Conservation (phyloP, 2,888 invertebrate genomes). For the Leistus spinibarbis region DNA sequence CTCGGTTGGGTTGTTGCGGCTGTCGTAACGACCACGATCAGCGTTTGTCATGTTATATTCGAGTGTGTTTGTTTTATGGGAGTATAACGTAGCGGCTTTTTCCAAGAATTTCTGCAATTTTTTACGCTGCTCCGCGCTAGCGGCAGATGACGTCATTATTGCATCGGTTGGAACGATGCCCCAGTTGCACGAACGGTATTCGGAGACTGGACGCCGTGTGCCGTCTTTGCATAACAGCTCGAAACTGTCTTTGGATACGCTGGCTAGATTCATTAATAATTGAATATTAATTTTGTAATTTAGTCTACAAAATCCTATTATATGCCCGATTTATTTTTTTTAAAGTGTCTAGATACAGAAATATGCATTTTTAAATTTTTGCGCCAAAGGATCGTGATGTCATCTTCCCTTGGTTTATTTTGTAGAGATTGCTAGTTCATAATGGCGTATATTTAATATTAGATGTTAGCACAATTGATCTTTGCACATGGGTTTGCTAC, state of each 20-base stretch:
- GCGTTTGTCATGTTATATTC: constrained; percentile 35
- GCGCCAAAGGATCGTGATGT: no score
- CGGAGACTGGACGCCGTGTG: constrained; percentile 67
- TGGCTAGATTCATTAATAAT: constrained; percentile 58
- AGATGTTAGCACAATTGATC: no score
- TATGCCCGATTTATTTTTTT: no score
- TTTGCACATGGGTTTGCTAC: no score
- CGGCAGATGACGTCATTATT: constrained; percentile 84
- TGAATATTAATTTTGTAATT: no score
- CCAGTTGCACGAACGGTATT: constrained; percentile 83
- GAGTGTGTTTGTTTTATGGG: constrained; percentile 44
- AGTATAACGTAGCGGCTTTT: constrained; percentile 66
- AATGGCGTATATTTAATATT: no score
- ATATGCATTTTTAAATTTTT: no score
- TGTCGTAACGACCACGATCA: not conserved
- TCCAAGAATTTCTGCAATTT: constrained; percentile 70
- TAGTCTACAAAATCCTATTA: no score
- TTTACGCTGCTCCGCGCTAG: constrained; percentile 62
- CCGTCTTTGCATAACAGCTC: constrained; percentile 86
- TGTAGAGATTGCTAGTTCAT: no score
- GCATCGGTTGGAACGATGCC: constrained; percentile 84
- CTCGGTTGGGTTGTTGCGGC: not conserved
- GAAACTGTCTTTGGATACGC: constrained; percentile 70
- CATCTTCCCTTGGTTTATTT: no score
- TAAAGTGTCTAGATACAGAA: no score